phyloP scores from a whole-genome alignment of 1,140 invertebrate species.

The Holotrichia oblita region DNA sequence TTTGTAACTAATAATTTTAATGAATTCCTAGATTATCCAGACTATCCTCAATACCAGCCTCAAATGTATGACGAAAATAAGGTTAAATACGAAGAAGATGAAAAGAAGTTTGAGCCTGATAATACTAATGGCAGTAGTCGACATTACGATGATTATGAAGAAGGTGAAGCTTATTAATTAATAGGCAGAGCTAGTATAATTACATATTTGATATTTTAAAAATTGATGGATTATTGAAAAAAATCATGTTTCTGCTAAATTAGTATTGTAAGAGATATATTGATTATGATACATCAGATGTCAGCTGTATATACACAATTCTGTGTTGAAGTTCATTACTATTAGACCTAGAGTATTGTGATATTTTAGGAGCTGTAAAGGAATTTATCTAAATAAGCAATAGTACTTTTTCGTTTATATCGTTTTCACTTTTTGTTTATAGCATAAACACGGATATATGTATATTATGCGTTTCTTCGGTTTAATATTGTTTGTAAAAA shows the following conservation, averaged over 20 bases:
- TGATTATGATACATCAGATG: neutral
- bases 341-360: neutral
- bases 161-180: conserved; percentile 59
- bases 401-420: neutral
- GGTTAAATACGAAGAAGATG: conserved; percentile 74
- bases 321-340: conserved; percentile 45
- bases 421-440: neutral
- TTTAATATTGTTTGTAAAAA: neutral
- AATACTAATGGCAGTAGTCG: conserved; percentile 53
- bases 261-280: neutral
- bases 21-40: conserved; percentile 69
- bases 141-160: conserved; percentile 59
- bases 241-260: neutral
- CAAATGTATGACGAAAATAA: conserved; percentile 65
- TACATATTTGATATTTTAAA: conserved; percentile 14
- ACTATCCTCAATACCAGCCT: conserved; percentile 65
- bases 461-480: neutral
- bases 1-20: too few relatives aligned
- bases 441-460: neutral
- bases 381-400: neutral
- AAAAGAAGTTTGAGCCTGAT: conserved; percentile 71
- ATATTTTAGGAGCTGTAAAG: neutral
- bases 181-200: neutral
- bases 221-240: neutral
- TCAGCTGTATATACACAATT: conserved; percentile 22